These are phyloP conservation scores for Toxotes chatareus DNA, from an alignment of 2,113 vertebrate genomes.

Conservation along the genomic window DNA sequence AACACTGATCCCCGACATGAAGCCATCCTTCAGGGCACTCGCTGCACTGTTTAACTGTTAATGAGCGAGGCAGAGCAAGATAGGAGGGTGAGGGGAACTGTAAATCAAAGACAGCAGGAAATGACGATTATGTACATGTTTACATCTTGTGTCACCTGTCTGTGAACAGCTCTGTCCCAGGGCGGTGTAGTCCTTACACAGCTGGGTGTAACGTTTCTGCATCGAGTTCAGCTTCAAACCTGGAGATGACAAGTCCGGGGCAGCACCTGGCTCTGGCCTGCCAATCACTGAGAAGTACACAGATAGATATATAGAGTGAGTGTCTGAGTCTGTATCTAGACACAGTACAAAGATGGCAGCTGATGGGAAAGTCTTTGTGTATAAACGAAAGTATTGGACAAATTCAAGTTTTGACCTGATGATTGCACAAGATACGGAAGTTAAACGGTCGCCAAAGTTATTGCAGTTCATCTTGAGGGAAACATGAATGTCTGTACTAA, in stretches of 20 bases:
- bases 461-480: not conserved
- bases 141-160: constrained; percentile 43
- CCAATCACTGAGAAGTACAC: constrained; percentile 14
- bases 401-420: not conserved
- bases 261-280: not conserved
- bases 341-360: too few relatives aligned
- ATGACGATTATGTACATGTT: constrained; percentile 27
- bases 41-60: constrained; percentile 50
- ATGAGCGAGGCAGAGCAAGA: constrained; percentile 22
- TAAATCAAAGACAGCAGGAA: constrained; percentile 37
- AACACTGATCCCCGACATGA: constrained; percentile 59
- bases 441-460: not conserved
- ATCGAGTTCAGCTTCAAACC: constrained; percentile 44
- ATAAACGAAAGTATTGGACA: not conserved
- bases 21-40: constrained; percentile 71
- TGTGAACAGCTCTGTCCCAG: constrained; percentile 63
- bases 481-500: not conserved
- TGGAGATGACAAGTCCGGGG: constrained; percentile 18
- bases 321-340: not conserved
- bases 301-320: not conserved
- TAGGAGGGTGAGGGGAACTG: constrained; percentile 16
- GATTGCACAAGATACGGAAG: not conserved
- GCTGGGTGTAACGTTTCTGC: constrained; percentile 46
- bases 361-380: not conserved
- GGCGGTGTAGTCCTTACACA: constrained; percentile 64